Evolutionary conservation across 2,113 vertebrate genomes (phyloP), one percentile per base, ranked within the genome.

Genomic region (Zosterops lateralis): DNA sequence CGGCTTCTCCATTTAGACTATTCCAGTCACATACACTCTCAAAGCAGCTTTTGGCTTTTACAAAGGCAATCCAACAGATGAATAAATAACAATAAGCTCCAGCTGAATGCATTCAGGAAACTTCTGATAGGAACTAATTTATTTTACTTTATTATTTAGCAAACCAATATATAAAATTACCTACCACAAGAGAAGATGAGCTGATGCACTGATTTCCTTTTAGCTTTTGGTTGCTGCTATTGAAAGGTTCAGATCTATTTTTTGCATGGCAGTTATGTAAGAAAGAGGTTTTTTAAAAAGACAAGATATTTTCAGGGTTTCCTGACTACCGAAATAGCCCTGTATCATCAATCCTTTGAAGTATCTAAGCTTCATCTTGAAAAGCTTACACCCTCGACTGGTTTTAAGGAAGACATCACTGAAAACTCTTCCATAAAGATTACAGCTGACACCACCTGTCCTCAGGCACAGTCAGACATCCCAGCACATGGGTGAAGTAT

Each of bases 1-100:
- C 7, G 2, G 61, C 82, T 88, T 32, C 64, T 78, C 65, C 32
- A 10, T 42, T 91, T 93, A 90, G 71, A 14, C 68, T 91, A 95
- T 95, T 96, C 96, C 79, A 91, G 91, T 96, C 96, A 96, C 94
- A 95, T 42, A 71, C 80, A 3, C 51, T 71, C 65, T 36, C 3
- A 3, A 75, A 82, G 78, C 72, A 81, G 82, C 84, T 90, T 90
- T 90, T 91, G 70, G 81, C 91, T 95, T 90, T 97, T 82, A 94
- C 34, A 92, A 65, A 95, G 81, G 84, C 87, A 87, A 67, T 90
- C 93, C 88, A 95, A 94, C 48, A 91, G 86, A 95, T 81, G 87
- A 96, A 97, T 97, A 96, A 96, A 96, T 96, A 95, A 97, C 95
- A 95, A 95, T 93, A 92, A 96, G 34, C 50, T 77, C 68, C 6